Percentiles rank a stretch among this genome's conserved stretches.
Evolutionary conservation across 2,888 invertebrate species (phyloP).

Genomic region (Lepetodrilus schrolli): DNA sequence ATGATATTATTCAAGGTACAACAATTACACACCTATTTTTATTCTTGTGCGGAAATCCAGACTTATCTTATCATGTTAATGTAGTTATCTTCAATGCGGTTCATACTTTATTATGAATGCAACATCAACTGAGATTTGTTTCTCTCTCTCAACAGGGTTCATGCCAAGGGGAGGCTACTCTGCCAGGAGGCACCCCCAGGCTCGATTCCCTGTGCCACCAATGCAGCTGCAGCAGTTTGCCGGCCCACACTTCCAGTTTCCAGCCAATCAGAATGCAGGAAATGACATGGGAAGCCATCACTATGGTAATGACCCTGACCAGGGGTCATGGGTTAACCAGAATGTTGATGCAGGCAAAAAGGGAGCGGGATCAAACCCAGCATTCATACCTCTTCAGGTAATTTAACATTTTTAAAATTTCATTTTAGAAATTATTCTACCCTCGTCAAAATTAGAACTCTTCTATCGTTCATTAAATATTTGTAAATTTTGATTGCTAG

Average conservation of each 20-base stretch:
- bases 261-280: slow-evolving; percentile 38
- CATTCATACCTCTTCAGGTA: slow-evolving; percentile 66
- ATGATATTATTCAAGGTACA: too few species aligned
- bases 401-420: not conserved
- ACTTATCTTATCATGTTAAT: too few species aligned
- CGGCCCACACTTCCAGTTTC: slow-evolving; percentile 36
- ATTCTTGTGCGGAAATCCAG: too few species aligned
- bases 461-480: too few species aligned
- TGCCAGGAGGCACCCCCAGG: not conserved
- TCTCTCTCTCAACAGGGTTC: not conserved
- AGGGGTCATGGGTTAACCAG: not conserved
- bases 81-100: too few species aligned
- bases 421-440: not conserved
- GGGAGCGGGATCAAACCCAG: slow-evolving; percentile 32
- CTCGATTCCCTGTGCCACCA: slow-evolving; percentile 3
- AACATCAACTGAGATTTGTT: too few species aligned
- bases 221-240: slow-evolving; percentile 32
- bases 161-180: slow-evolving; percentile 20
- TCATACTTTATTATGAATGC: too few species aligned
- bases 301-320: slow-evolving; percentile 10
- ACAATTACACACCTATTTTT: too few species aligned
- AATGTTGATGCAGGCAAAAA: not conserved
- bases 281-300: slow-evolving; percentile 22
- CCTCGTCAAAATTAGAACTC: too few species aligned
- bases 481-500: too few species aligned